Evolutionary conservation across 1,140 invertebrate genomes (phyloP), one percentile per base, ranked within the genome.

Genomic region (Pantala flavescens): DNA sequence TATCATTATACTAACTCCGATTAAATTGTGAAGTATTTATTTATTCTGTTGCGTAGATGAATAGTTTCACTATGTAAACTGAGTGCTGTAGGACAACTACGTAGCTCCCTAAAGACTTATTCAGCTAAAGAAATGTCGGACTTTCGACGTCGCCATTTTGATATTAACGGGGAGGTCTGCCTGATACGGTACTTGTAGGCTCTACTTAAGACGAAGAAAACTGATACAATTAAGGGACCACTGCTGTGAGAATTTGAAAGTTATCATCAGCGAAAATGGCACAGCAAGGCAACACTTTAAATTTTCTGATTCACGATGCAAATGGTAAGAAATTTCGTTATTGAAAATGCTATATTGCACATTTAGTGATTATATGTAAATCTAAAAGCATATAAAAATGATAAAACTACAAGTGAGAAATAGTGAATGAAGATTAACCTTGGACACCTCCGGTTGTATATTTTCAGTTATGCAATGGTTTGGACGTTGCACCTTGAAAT

Each of bases 251-350:
- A 63, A 63, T 19, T 78, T 75, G 75, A 77, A 72, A 74, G 77
- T 78, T 78, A 79, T 81, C 80, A 80, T 79, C 43, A 72, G 9
- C 77, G 77, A 83, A 80, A 77, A 88, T 88, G 86, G 85, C 86
- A 74, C 86, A 87, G 78, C 86, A 86, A 84, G 85, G 84, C 80
- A 87, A 85, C 82, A 86, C 86, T 76, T 84, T 87, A 80, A 88
- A 88, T 82, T 87, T 88, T 79, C 81, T 88, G 74, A 89, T 89
- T 81, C 87, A 89, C 77, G 87, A 88, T 82, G 83, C 85, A 43
- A 87, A 88, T 80, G 88, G 88, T 88, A 82, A 87, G 86, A 84
- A 76, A 71, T 10, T 42, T 63, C 49, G n/a, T 63, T 63, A 63
- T 19, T 19, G 49, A 63, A 63, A 63, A 3, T 63, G 3, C 2